Evolutionary conservation across 92 coral and sea anemone species (phyloP).

Genomic region (Palythoa heliodiscus): DNA sequence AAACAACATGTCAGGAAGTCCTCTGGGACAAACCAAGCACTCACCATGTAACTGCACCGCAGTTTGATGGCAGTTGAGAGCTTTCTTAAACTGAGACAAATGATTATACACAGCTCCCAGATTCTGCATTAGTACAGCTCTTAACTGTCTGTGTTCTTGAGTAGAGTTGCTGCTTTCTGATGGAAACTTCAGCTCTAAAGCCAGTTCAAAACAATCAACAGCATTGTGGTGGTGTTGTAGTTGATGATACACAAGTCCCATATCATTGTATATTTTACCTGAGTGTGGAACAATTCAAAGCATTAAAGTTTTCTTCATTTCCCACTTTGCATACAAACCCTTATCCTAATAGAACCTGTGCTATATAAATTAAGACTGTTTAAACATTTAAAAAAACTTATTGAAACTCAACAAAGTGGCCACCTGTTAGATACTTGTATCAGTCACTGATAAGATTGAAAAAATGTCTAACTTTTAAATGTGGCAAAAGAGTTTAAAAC

Average conservation of each 20-base stretch:
- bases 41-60: constrained; percentile 90
- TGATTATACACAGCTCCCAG: constrained; percentile 96
- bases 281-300: background rate
- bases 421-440: too few species aligned
- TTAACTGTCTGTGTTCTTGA: constrained; percentile 58
- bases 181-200: constrained; percentile 68
- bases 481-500: too few species aligned
- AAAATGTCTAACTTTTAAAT: too few species aligned
- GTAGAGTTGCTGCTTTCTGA: constrained; percentile 32
- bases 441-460: too few species aligned
- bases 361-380: too few species aligned
- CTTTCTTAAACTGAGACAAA: constrained; percentile 72
- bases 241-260: constrained; percentile 87
- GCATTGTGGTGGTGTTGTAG: constrained; percentile 82
- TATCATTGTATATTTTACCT: constrained; percentile 98
- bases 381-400: too few species aligned
- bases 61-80: constrained; percentile 73
- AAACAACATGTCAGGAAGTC: too few species aligned
- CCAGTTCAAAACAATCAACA: constrained; percentile 88
- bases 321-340: background rate
- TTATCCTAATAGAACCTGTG: too few species aligned
- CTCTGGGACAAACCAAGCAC: background rate
- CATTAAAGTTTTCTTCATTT: background rate
- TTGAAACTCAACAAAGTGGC: too few species aligned
- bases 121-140: constrained; percentile 89